Evolutionary conservation across 1,140 invertebrate species (phyloP), one percentile per base, ranked within the genome.

Genomic region (Hylaeus anthracinus): DNA sequence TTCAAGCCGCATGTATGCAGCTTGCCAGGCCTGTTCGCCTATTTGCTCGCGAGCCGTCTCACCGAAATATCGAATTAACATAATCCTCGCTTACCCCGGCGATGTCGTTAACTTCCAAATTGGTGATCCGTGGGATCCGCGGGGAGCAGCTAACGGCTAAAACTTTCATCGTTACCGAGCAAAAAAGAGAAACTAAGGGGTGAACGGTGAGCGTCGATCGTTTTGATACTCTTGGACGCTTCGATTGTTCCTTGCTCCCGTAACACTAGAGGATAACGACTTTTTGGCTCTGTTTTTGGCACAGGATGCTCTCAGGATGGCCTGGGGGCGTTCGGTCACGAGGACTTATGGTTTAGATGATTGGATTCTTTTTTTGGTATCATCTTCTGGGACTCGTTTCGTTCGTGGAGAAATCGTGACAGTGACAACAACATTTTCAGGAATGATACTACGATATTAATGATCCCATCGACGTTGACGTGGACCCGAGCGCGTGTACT

Each of bases 21-120:
- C 67, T 53, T 41, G 67, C 39, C n/a, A 43, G 39, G 9, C 61
- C 9, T 64, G 65, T 51, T 45, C 63, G 61, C 51, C 60, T 75
- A 75, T 75, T 65, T 66, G 51, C 60, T 66, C 55, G 39, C 8
- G 15, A 8, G 72, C 51, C 37, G 72, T 75, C 45, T 75, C 43
- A 37, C 71, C 61, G 79, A 84, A 86, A 83, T 86, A 73, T 63
- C 56, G 56, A 81, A 83, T 86, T 86, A 86, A 71, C 84, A 86
- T 86, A 86, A 86, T 86, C 85, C 77, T 45, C 72, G 81, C 72
- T 51, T 76, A 84, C 70, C 69, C 63, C 39, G 51, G 60, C 58
- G 51, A 81, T 75, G 60, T 66, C 76, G 81, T 86, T 86, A 80
- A 86, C 75, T 80, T 76, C 60, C 63, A 86, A 83, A 86, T 80